These are phyloP conservation scores for Erpobdella octoculata DNA, from an alignment of 2,888 invertebrate genomes.

Conservation along the genomic window DNA sequence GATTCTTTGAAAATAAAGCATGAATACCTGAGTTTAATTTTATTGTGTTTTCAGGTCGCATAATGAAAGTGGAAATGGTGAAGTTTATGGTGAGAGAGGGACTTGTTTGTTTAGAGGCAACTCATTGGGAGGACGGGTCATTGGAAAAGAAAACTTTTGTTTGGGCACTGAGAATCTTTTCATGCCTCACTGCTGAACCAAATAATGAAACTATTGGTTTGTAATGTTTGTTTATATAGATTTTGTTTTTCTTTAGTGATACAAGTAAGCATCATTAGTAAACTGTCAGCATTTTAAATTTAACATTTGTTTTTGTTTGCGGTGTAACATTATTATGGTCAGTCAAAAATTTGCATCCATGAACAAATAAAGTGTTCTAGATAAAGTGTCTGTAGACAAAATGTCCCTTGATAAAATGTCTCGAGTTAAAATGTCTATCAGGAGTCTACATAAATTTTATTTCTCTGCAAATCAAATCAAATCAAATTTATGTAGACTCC, in stretches of 20 bases:
- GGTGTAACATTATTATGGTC: neutral
- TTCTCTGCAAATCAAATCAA: no score
- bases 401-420: no score
- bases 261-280: neutral
- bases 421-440: no score
- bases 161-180: conserved; percentile 19
- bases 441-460: no score
- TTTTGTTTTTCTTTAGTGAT: neutral
- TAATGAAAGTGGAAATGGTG: conserved; percentile 16
- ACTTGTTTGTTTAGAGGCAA: conserved; percentile 11
- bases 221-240: neutral
- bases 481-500: no score
- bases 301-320: neutral
- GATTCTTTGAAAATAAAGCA: neutral
- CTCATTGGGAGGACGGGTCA: conserved; percentile 14
- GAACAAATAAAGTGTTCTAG: no score
- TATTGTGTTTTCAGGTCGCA: neutral
- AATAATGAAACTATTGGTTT: conserved; percentile 19
- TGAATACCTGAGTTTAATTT: no score
- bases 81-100: conserved; percentile 14
- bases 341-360: no score
- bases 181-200: neutral
- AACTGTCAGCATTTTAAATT: neutral
- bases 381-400: no score
- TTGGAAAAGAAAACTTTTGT: neutral